Conservation (phyloP, 2,797 vertebrate genomes). For the Diplodus sargus region DNA sequence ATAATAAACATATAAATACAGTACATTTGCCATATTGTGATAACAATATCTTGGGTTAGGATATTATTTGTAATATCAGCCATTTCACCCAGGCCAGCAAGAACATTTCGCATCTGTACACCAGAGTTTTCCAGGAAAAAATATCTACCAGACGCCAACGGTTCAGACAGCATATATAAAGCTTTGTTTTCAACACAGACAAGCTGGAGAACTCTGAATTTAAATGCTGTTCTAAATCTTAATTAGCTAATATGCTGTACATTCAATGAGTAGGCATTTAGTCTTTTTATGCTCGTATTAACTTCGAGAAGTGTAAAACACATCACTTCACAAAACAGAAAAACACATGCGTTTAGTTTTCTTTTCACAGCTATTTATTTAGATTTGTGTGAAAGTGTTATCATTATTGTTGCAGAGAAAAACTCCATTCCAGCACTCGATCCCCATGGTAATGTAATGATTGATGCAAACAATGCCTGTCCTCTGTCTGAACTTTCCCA, state of each 20-base stretch:
- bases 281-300: neutral
- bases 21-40: neutral
- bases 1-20: neutral
- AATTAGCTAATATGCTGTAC: conserved; percentile 1
- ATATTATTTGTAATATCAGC: neutral
- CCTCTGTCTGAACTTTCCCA: conserved; percentile 67
- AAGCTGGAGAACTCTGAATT: conserved; percentile 7
- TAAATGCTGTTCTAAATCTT: conserved; percentile 14
- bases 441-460: conserved; percentile 52
- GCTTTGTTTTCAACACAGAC: conserved; percentile 27
- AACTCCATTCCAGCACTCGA: conserved; percentile 15
- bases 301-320: neutral
- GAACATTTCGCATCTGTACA: conserved; percentile 1
- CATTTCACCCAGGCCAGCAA: neutral
- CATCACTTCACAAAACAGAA: neutral
- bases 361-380: conserved; percentile 17
- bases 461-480: conserved; percentile 63
- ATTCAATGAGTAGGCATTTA: neutral
- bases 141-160: neutral
- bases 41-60: neutral
- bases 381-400: conserved; percentile 48
- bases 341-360: conserved; percentile 12
- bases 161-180: conserved; percentile 30
- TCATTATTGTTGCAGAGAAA: conserved; percentile 38
- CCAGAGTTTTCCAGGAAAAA: conserved; percentile 6